Conservation (phyloP, 2,888 invertebrate genomes). For the Anorthoa munda region DNA sequence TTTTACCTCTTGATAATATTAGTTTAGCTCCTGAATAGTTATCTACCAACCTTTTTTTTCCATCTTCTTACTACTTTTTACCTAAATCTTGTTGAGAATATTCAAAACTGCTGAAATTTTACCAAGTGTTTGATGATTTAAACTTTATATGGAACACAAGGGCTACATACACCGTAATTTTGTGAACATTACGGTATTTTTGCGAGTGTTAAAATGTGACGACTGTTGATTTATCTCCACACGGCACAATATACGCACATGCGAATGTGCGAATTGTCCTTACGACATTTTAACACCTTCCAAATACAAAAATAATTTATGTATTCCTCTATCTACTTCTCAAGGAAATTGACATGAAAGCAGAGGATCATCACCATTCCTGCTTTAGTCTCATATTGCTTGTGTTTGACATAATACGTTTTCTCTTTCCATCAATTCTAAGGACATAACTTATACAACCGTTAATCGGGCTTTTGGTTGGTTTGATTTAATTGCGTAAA, state of each 20-base stretch:
- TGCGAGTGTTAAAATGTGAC: background rate
- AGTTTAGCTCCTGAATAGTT: no score
- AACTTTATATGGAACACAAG: background rate
- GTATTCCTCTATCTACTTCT: background rate
- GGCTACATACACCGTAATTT: background rate
- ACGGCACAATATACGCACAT: slow-evolving; percentile 8
- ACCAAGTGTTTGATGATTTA: background rate
- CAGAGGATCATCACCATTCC: no score
- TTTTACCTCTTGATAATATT: no score
- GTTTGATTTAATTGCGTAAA: no score
- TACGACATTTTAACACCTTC: background rate
- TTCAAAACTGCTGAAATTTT: background rate
- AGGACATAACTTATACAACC: no score
- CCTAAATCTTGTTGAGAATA: no score
- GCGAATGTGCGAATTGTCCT: slow-evolving; percentile 31
- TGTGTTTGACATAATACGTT: no score
- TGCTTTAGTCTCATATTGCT: no score
- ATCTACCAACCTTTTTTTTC: no score
- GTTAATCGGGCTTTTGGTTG: background rate
- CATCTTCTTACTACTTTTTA: no score
- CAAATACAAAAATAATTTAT: background rate
- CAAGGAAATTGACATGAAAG: no score
- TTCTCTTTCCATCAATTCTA: no score
- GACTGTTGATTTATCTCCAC: background rate
- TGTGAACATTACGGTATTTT: slow-evolving; percentile 17